Conservation (phyloP, 2,113 vertebrate genomes). For the Melanostigma gelatinosum region DNA sequence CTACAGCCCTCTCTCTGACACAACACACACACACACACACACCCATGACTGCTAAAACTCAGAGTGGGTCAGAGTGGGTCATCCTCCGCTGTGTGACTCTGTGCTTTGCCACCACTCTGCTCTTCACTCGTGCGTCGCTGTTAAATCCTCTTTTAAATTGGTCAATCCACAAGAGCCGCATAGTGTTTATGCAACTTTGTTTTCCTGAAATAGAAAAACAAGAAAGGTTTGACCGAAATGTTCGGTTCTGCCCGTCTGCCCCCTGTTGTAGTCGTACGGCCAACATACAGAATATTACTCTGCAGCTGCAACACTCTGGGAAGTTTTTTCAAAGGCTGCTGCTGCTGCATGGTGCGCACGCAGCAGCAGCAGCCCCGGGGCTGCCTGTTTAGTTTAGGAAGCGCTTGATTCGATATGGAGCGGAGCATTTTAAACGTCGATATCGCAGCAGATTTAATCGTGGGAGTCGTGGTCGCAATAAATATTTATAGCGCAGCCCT, state of each 20-base stretch:
- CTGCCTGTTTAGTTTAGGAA: too few relatives aligned
- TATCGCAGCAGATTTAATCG: too few relatives aligned
- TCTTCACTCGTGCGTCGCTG: slow-evolving; percentile 13
- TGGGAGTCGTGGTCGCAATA: too few relatives aligned
- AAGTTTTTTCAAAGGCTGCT: too few relatives aligned
- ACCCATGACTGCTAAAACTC: neutral
- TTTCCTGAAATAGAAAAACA: slow-evolving; percentile 11
- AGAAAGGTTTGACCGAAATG: neutral
- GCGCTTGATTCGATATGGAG: too few relatives aligned
- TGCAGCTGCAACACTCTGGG: too few relatives aligned
- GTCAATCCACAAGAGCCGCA: slow-evolving; percentile 41
- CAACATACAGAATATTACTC: too few relatives aligned
- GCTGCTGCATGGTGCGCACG: too few relatives aligned
- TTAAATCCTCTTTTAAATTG: slow-evolving; percentile 37
- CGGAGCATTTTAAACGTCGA: too few relatives aligned
- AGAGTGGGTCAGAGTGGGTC: slow-evolving; percentile 1
- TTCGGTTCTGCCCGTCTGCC: neutral
- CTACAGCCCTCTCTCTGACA: neutral
- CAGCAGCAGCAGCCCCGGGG: too few relatives aligned
- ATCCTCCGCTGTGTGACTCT: slow-evolving; percentile 17
- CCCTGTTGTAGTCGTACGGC: too few relatives aligned
- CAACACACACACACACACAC: neutral
- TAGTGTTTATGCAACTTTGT: slow-evolving; percentile 8
- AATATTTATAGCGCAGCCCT: too few relatives aligned
- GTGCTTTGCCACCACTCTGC: slow-evolving; percentile 30